Conservation (phyloP, 2,113 vertebrate genomes). For the Thamnaconus septentrionalis region DNA sequence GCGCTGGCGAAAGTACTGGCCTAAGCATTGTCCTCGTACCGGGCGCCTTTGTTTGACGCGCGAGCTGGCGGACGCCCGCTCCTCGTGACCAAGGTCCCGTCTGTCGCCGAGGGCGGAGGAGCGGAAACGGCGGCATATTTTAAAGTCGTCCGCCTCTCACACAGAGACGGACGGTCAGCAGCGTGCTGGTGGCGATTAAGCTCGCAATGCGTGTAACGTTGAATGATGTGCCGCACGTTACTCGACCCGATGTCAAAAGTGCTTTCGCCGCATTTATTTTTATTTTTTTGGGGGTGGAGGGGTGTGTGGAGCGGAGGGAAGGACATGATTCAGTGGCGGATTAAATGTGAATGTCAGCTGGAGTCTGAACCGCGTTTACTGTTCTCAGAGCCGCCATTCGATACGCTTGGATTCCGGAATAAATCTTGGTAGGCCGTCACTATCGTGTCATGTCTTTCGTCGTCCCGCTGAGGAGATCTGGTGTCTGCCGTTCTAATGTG, state of each 20-base stretch:
- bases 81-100: conserved; percentile 57
- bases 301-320: conserved; percentile 44
- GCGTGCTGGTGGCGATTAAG: conserved; percentile 55
- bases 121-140: conserved; percentile 64
- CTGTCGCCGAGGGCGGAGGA: conserved; percentile 67
- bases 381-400: conserved; percentile 70
- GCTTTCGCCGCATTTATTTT: conserved; percentile 40
- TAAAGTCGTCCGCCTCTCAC: conserved; percentile 33
- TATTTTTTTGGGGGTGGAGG: conserved; percentile 25
- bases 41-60: conserved; percentile 61
- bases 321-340: conserved; percentile 60
- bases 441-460: conserved; percentile 70
- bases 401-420: conserved; percentile 71
- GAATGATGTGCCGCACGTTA: conserved; percentile 28
- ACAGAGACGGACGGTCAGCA: conserved; percentile 54
- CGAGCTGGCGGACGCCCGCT: conserved; percentile 49
- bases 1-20: conserved; percentile 40
- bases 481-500: conserved; percentile 62
- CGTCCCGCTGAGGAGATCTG: conserved; percentile 68
- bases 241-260: conserved; percentile 56
- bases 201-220: conserved; percentile 32
- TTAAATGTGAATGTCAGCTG: conserved; percentile 68
- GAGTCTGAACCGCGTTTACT: conserved; percentile 70
- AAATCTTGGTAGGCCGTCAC: conserved; percentile 73
- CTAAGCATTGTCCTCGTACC: conserved; percentile 64